Evolutionary conservation across 2,888 invertebrate species (phyloP).

Genomic region (Papilio gigon): DNA sequence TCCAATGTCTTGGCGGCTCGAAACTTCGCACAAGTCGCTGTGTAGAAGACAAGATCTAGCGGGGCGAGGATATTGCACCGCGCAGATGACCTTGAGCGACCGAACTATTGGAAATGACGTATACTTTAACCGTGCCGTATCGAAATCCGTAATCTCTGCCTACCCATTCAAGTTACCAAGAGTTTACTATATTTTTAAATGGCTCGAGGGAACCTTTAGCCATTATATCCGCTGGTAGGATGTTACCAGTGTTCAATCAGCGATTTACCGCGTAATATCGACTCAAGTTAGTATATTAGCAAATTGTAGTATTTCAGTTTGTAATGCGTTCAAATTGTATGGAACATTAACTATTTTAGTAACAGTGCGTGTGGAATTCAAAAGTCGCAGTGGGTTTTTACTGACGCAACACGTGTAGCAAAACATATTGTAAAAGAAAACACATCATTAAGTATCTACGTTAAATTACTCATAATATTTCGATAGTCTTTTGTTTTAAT

Average conservation of each 20-base stretch:
- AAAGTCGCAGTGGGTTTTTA: neutral
- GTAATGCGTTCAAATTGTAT: conserved; percentile 4
- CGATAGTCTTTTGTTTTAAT: no score
- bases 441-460: no score
- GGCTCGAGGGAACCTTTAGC: conserved; percentile 18
- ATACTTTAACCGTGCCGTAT: neutral
- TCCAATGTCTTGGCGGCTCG: no score
- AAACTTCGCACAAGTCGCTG: no score
- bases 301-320: conserved; percentile 23
- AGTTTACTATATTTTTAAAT: neutral
- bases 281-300: conserved; percentile 26
- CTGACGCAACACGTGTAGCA: no score
- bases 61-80: no score
- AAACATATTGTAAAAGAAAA: no score
- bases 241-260: conserved; percentile 25
- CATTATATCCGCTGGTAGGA: conserved; percentile 8
- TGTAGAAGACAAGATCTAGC: no score
- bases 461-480: no score
- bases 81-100: no score
- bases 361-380: neutral
- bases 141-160: neutral
- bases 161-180: neutral
- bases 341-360: neutral
- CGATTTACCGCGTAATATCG: conserved; percentile 35
- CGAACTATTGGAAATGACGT: no score